Evolutionary conservation across 2,113 vertebrate species (phyloP).

Genomic region (Thinocorus orbignyianus): DNA sequence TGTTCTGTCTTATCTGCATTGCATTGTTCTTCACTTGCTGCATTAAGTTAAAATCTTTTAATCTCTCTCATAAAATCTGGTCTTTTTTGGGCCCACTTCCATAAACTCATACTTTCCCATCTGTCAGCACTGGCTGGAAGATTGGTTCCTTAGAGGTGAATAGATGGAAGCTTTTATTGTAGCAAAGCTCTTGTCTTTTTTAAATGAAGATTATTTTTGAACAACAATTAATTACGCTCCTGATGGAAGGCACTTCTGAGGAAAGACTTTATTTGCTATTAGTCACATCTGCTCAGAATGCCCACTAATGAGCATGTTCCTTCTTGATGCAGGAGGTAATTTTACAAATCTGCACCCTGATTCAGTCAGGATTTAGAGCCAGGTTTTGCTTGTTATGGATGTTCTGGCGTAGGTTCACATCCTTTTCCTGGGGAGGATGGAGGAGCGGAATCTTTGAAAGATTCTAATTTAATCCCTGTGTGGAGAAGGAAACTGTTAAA

Average conservation of each 20-base stretch:
- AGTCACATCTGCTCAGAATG: not conserved
- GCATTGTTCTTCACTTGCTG: not conserved
- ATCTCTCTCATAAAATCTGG: not conserved
- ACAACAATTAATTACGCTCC: not conserved
- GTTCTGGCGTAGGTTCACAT: not conserved
- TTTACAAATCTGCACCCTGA: not conserved
- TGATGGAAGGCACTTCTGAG: not conserved
- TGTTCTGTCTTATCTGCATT: not conserved
- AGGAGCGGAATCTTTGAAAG: not conserved
- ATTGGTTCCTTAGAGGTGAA: conserved; percentile 2
- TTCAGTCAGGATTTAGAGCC: not conserved
- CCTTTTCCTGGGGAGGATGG: not conserved
- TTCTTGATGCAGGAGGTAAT: not conserved
- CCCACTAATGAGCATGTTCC: not conserved
- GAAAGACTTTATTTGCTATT: not conserved
- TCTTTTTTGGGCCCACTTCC: not conserved
- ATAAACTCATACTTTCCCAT: not conserved
- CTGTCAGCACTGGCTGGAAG: not conserved
- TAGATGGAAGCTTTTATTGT: conserved; percentile 3
- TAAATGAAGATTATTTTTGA: not conserved
- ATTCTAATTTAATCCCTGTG: not conserved
- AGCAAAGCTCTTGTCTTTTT: not conserved
- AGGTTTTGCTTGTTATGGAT: not conserved
- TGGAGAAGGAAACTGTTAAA: not conserved
- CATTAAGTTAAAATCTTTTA: conserved; percentile 1